These are phyloP conservation scores for Karalla daura DNA, from an alignment of 2,797 vertebrate species.

Conservation along the genomic window DNA sequence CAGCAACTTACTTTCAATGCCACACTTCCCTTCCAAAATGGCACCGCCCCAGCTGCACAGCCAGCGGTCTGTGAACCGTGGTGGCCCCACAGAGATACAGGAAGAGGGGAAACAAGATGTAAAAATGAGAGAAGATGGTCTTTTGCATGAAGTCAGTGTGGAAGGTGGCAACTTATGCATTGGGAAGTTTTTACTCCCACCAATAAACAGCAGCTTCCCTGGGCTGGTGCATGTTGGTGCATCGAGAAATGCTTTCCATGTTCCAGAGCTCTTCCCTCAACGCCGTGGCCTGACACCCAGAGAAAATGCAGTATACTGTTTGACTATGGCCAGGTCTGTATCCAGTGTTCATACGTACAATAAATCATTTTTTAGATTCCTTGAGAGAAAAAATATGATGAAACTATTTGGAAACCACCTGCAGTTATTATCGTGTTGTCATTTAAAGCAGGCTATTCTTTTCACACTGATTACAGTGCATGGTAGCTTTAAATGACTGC, in stretches of 20 bases:
- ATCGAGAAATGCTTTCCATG: slow-evolving; percentile 38
- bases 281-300: slow-evolving; percentile 69
- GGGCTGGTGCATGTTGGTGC: slow-evolving; percentile 36
- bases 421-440: no score
- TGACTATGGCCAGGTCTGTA: slow-evolving; percentile 80
- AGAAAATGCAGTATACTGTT: slow-evolving; percentile 80
- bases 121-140: neutral
- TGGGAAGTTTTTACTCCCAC: slow-evolving; percentile 66
- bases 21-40: neutral
- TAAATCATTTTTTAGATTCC: no score
- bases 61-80: neutral
- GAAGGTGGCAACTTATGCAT: slow-evolving; percentile 20
- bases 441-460: no score
- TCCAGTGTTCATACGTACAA: neutral
- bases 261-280: slow-evolving; percentile 59
- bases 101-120: slow-evolving; percentile 1
- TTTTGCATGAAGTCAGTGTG: slow-evolving; percentile 3
- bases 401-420: no score
- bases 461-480: no score
- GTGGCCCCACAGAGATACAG: slow-evolving; percentile 4
- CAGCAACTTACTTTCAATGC: neutral
- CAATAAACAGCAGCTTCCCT: slow-evolving; percentile 46
- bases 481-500: neutral
- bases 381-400: no score
- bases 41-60: neutral